Base-by-base conservation (phyloP, 2,797 vertebrate genomes). In the Xiphophorus birchmanni region DNA sequence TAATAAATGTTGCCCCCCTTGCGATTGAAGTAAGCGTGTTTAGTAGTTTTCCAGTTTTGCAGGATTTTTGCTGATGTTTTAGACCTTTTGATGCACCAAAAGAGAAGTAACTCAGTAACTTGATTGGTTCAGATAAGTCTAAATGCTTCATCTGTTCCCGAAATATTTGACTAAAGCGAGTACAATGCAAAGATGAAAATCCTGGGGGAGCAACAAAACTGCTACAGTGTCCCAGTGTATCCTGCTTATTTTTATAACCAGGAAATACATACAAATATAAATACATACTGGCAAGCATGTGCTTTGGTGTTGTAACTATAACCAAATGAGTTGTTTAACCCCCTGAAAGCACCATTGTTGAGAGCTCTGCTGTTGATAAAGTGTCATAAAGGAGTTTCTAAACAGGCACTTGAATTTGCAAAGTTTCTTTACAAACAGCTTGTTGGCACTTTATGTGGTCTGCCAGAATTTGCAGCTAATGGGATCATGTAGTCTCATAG, bases 401-500 rank as follows among this genome's bases (percentile, higher is more conserved):
- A 77, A 82, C 80, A 50, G 58, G 15, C 83, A 37, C 48, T 81
- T 0, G 44, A 4, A 73, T 74, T 42, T 65, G 71, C 69, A 32
- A 65, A 83, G 77, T 72, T 87, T 56, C 73, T 65, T 79, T 56
- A 11, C 76, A 80, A 79, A 73, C 84, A 84, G 87, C 83, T 80
- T 84, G 87, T 79, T 50, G 83, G 40, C 74, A 77, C 78, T 80
- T 90, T 74, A 60, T 44, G 56, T 71, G 75, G 75, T 52, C 81
- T 52, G 67, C 77, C 81, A 74, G 71, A 26, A 77, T 85, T 82
- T 73, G 73, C 82, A 77, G 81, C 80, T 88, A 86, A 88, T 88
- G 88, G 85, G 88, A 89, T 88, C 79, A 73, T 79, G 82, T 37
- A 75, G 81, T 84, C 75, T 89, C 83, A 69, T 80, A 80, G 26